Conservation (phyloP, 2,888 invertebrate species). For the Nomada hirtipes region DNA sequence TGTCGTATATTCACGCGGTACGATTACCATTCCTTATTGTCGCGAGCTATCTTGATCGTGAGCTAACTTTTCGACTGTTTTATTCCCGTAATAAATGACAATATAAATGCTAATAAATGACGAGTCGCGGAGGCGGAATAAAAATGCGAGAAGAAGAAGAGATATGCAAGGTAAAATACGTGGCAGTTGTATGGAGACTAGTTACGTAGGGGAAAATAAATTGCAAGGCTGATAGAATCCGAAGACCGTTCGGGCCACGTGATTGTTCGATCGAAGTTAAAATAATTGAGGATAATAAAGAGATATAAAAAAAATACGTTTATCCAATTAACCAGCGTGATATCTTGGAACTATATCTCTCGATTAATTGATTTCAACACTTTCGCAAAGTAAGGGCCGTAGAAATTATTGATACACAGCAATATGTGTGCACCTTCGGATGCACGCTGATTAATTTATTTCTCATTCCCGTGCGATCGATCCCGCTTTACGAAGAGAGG, state of each 20-base stretch:
- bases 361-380: too few species aligned
- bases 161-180: slow-evolving; percentile 19
- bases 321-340: too few species aligned
- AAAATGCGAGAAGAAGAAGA: neutral
- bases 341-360: too few species aligned
- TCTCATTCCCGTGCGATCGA: slow-evolving; percentile 1
- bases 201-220: too few species aligned
- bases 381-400: neutral
- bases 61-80: neutral
- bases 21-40: neutral
- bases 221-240: too few species aligned
- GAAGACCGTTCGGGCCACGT: too few species aligned
- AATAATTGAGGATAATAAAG: neutral
- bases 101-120: neutral
- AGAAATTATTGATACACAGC: slow-evolving; percentile 17
- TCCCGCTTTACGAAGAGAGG: neutral
- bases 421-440: neutral
- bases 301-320: neutral
- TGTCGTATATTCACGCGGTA: neutral
- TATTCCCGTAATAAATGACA: neutral
- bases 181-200: neutral
- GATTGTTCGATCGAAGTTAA: neutral
- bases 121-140: neutral
- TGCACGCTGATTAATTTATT: neutral
- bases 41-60: neutral